Percentiles rank a stretch among this genome's conserved stretches.
Evolutionary conservation across 2,797 vertebrate genomes (phyloP).

Genomic region (Phrynocephalus forsythii): DNA sequence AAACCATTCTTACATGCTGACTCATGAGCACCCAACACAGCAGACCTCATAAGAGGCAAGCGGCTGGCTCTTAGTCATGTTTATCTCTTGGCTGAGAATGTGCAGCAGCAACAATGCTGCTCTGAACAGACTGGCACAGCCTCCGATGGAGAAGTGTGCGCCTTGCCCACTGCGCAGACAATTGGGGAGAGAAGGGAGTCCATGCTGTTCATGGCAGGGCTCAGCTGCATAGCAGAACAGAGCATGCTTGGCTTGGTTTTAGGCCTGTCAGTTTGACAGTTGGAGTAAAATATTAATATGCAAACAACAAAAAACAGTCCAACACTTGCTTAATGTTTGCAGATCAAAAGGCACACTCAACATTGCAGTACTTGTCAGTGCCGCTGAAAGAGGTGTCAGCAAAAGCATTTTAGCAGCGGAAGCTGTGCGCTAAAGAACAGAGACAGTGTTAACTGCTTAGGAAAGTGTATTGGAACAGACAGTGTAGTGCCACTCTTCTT

Average conservation of each 20-base stretch:
- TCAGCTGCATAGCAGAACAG: conserved; percentile 34
- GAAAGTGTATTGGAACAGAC: background rate
- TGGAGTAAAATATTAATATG: background rate
- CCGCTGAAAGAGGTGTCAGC: background rate
- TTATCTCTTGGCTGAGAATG: conserved; percentile 71
- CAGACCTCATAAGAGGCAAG: conserved; percentile 33
- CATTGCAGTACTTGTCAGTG: background rate
- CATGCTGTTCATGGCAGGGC: background rate
- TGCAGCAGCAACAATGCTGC: conserved; percentile 73
- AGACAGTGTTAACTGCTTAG: background rate
- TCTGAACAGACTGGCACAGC: conserved; percentile 73
- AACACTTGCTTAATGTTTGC: background rate
- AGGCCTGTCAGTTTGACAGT: conserved; percentile 52
- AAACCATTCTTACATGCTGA: conserved; percentile 14
- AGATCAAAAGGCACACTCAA: background rate
- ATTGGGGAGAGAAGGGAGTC: conserved; percentile 59
- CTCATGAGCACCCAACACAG: conserved; percentile 46
- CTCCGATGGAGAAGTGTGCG: conserved; percentile 64
- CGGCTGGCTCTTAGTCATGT: conserved; percentile 66
- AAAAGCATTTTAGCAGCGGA: background rate
- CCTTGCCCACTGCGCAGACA: conserved; percentile 68
- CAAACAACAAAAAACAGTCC: background rate
- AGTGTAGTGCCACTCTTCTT: background rate
- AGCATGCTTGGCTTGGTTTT: conserved; percentile 49
- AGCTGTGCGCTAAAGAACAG: background rate